phyloP scores from a whole-genome alignment of 2,888 invertebrate genomes.

The Lithophane semibrunnea region DNA sequence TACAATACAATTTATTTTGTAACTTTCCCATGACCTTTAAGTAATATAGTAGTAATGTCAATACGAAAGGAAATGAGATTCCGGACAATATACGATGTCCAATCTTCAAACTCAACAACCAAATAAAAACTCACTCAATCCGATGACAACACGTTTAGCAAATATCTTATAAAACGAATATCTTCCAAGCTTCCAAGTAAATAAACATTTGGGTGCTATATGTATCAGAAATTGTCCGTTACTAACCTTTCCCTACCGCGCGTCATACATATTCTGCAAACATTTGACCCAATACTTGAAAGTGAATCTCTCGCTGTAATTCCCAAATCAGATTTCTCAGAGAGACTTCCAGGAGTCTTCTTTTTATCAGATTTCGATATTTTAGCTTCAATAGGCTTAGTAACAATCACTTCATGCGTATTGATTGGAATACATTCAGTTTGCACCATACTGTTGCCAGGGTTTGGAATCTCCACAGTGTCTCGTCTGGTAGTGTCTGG shows the following conservation, averaged over 20 bases:
- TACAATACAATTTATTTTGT: not conserved
- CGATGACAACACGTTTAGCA: slow-evolving; percentile 24
- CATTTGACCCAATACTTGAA: slow-evolving; percentile 90
- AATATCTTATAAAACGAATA: slow-evolving; percentile 56
- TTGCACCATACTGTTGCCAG: slow-evolving; percentile 71
- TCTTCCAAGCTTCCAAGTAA: slow-evolving; percentile 56
- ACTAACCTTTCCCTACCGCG: slow-evolving; percentile 85
- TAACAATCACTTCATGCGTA: slow-evolving; percentile 79
- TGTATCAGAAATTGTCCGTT: slow-evolving; percentile 23
- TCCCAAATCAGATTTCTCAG: slow-evolving; percentile 81
- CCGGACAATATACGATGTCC: slow-evolving; percentile 20
- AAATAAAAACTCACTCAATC: slow-evolving; percentile 33
- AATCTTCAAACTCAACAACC: slow-evolving; percentile 31
- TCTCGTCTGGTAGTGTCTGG: slow-evolving; percentile 52
- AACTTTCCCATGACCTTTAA: slow-evolving; percentile 6
- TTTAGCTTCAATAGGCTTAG: slow-evolving; percentile 74
- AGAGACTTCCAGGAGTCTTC: slow-evolving; percentile 75
- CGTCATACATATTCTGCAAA: slow-evolving; percentile 92
- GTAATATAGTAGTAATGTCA: slow-evolving; percentile 28
- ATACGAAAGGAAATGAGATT: slow-evolving; percentile 31
- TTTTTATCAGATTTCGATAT: slow-evolving; percentile 79
- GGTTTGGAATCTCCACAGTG: slow-evolving; percentile 69
- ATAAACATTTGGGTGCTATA: slow-evolving; percentile 59
- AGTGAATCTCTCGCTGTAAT: slow-evolving; percentile 83
- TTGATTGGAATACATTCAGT: slow-evolving; percentile 66